Conservation (phyloP, 2,797 vertebrate genomes). For the Prunella strophiata region DNA sequence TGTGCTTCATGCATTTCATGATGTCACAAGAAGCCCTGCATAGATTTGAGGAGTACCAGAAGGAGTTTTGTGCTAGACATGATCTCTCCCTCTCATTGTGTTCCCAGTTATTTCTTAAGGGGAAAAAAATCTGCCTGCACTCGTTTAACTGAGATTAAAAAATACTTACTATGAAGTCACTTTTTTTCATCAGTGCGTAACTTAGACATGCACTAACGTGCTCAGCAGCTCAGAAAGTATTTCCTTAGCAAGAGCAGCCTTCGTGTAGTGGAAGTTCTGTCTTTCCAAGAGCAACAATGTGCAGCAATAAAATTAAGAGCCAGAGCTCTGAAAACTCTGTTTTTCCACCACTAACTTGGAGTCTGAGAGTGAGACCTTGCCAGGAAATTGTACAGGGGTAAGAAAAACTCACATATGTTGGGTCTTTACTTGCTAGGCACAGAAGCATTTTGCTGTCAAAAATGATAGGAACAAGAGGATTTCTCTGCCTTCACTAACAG, state of each 20-base stretch:
- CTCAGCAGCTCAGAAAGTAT: slow-evolving; percentile 45
- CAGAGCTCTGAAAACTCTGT: slow-evolving; percentile 41
- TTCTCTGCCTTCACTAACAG: neutral
- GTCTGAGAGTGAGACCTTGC: neutral
- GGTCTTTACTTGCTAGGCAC: neutral
- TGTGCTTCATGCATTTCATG: fast-evolving
- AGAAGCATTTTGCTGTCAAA: slow-evolving; percentile 20
- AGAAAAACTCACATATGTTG: neutral
- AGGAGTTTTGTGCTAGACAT: neutral
- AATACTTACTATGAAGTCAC: slow-evolving; percentile 56
- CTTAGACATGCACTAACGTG: slow-evolving; percentile 29
- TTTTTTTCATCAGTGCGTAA: slow-evolving; percentile 26
- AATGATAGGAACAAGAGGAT: neutral
- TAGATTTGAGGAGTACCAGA: neutral
- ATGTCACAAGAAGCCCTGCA: neutral
- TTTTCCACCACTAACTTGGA: neutral
- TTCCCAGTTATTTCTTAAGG: slow-evolving; percentile 47
- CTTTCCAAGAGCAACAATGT: slow-evolving; percentile 53
- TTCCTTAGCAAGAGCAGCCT: slow-evolving; percentile 31
- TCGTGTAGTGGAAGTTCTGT: slow-evolving; percentile 39
- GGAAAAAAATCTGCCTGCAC: slow-evolving; percentile 34
- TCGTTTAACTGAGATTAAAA: slow-evolving; percentile 47
- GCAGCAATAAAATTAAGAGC: slow-evolving; percentile 49
- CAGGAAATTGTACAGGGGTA: slow-evolving; percentile 24
- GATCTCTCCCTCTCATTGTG: neutral